These are phyloP conservation scores for Rhinichthys osculus DNA, from an alignment of 2,797 vertebrate genomes.

Conservation along the genomic window DNA sequence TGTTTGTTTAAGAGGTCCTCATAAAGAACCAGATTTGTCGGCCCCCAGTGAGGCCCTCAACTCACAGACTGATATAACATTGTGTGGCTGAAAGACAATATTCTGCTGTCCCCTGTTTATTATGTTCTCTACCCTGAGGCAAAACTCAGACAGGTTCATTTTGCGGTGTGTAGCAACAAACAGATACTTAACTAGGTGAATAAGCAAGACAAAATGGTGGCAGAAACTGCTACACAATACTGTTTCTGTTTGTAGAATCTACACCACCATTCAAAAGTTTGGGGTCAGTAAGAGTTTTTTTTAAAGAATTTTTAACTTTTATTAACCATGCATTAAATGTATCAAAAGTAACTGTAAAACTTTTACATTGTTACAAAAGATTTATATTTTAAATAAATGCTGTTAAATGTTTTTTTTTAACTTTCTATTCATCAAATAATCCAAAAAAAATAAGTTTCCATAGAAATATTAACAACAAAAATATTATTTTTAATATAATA, in stretches of 20 bases:
- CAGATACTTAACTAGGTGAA: slow-evolving; percentile 2
- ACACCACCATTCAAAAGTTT: not conserved
- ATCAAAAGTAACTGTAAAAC: not conserved
- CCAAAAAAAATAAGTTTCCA: not conserved
- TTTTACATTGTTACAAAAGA: not conserved
- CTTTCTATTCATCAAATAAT: not conserved
- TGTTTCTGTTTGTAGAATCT: not conserved
- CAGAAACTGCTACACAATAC: not conserved
- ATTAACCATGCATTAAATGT: not conserved
- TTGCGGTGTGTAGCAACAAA: not conserved
- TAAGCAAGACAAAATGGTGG: not conserved
- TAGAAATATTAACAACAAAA: not conserved
- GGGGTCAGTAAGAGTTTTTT: not conserved
- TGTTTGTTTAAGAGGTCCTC: slow-evolving; percentile 9
- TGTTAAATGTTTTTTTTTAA: not conserved
- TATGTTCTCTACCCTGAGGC: not conserved
- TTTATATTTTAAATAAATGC: not conserved
- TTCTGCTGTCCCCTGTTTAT: slow-evolving; percentile 1
- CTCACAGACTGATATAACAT: not conserved
- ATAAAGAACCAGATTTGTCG: slow-evolving; percentile 8
- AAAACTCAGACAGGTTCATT: not conserved
- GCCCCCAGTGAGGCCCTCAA: not conserved
- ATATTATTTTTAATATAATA: not conserved
- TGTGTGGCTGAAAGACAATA: not conserved
- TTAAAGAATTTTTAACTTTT: not conserved